These are phyloP conservation scores for Zonitis immaculata DNA, from an alignment of 2,888 invertebrate species.

Conservation along the genomic window DNA sequence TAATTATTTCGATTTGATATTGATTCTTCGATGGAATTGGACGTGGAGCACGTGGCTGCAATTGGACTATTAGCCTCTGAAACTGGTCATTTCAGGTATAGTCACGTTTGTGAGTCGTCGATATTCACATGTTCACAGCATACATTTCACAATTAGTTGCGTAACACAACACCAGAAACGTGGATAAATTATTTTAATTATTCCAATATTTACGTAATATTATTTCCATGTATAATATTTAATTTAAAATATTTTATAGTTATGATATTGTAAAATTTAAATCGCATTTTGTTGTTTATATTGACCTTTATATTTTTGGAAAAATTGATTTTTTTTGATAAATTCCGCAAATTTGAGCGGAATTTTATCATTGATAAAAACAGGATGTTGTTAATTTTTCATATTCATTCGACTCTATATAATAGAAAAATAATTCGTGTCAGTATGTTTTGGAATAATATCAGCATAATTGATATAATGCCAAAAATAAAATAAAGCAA, in stretches of 20 bases:
- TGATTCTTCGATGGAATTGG: too few species aligned
- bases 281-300: too few species aligned
- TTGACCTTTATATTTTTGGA: too few species aligned
- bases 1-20: too few species aligned
- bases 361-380: not conserved
- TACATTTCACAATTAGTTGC: conserved; percentile 20
- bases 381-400: not conserved
- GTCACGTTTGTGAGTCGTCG: conserved; percentile 24
- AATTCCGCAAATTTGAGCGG: not conserved
- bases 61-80: conserved; percentile 9
- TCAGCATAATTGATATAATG: too few species aligned
- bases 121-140: conserved; percentile 24
- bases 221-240: too few species aligned
- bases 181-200: conserved; percentile 24
- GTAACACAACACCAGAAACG: conserved; percentile 22
- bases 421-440: too few species aligned
- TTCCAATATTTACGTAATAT: conserved; percentile 20
- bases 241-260: too few species aligned
- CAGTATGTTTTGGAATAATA: too few species aligned
- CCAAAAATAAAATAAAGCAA: too few species aligned
- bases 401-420: not conserved
- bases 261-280: too few species aligned
- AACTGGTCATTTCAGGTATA: conserved; percentile 16
- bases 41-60: conserved; percentile 12
- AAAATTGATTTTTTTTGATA: too few species aligned